These are phyloP conservation scores for Nerophis lumbriciformis DNA, from an alignment of 2,113 vertebrate genomes.

Conservation along the genomic window DNA sequence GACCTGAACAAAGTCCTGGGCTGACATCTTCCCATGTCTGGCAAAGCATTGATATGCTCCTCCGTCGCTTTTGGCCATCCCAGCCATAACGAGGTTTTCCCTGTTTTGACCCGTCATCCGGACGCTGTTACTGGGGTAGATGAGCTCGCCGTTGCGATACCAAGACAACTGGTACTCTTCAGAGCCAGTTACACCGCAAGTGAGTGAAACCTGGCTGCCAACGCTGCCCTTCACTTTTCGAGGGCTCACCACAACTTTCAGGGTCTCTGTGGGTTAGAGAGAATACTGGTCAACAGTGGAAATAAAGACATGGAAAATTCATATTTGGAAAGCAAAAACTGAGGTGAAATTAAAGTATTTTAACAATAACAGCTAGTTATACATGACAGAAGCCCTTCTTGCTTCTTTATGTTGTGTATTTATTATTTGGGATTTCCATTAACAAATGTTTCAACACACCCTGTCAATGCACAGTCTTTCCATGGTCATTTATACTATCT, in stretches of 20 bases:
- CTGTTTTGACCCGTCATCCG: slow-evolving; percentile 85
- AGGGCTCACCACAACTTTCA: slow-evolving; percentile 90
- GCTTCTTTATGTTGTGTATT: no score
- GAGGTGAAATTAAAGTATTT: neutral
- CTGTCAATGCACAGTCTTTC: no score
- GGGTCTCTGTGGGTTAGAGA: slow-evolving; percentile 73
- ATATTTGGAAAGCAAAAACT: neutral
- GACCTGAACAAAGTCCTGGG: slow-evolving; percentile 95
- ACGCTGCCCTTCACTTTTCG: slow-evolving; percentile 94
- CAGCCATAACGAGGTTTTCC: slow-evolving; percentile 94
- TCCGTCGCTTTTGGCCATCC: slow-evolving; percentile 95
- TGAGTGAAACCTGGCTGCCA: slow-evolving; percentile 93
- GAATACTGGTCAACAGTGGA: neutral
- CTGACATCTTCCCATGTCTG: slow-evolving; percentile 90
- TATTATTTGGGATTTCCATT: no score
- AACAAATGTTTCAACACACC: no score
- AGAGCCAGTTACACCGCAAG: slow-evolving; percentile 86
- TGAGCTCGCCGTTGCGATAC: slow-evolving; percentile 94
- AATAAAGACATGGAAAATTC: neutral
- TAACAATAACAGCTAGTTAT: no score
- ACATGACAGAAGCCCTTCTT: no score
- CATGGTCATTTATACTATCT: no score
- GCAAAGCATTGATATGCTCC: slow-evolving; percentile 98
- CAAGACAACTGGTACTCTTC: slow-evolving; percentile 93
- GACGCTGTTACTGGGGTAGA: slow-evolving; percentile 87